Evolutionary conservation across 2,888 invertebrate species (phyloP), one percentile per base, ranked within the genome.

Genomic region (Balanococcus diminutus): DNA sequence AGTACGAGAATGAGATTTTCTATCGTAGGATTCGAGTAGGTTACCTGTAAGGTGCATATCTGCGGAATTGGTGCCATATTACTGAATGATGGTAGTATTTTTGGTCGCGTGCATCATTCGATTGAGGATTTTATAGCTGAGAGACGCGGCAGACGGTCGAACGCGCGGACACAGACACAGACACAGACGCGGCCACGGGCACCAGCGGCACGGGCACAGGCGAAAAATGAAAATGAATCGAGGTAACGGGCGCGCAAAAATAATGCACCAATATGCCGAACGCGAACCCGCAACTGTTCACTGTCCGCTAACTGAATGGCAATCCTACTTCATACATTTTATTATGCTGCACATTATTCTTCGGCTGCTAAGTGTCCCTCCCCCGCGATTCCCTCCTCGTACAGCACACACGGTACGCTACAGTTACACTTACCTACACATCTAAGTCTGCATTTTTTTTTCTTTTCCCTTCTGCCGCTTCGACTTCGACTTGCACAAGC

Each of bases 31-130:
- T 16, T 4, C 14, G 46, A 2, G 31, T 32, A n/a, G 46, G 46
- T 72, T 75, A 84, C 84, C 84, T 84, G 72, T 84, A 84, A 84
- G 42, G 72, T 39, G 75, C 84, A 84, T 84, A 84, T 75, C 84
- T 72, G 84, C 72, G 36, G 72, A 84, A 72, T 72, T 72, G 25
- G 22, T 61, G 72, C 84, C 84, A 84, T 84, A 72, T 84, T 84
- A 84, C 72, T 75, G n/a, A 46, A 84, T 28, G 32, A 22, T 25
- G 28, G 22, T 67, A 22, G 31, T 67, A 16, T 16, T 72, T 72
- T 72, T 5, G 72, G 72, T 31, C 31, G 72, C 72, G 72, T 72
- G 46, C 46, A 46, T 46, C 46, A n/a, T 46, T 46, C 4, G 67
- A 25, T 14, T 51, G 25, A 67, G 28, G n/a, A n/a, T 46, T 46